phyloP scores from a whole-genome alignment of 2,888 invertebrate species.

The Drosophila borealis region DNA sequence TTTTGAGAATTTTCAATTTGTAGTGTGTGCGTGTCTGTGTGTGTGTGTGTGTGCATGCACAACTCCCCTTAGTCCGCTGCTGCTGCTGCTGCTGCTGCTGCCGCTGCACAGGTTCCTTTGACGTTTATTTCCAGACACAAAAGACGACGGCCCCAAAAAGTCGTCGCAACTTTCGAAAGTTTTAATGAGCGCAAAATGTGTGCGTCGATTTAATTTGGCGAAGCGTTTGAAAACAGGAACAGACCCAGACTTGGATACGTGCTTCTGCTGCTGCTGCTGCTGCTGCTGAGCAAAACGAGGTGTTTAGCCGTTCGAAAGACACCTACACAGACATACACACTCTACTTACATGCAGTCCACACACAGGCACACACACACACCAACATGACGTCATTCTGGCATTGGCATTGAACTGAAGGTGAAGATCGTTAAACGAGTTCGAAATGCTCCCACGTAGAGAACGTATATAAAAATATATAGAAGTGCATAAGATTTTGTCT shows the following conservation, averaged over 20 bases:
- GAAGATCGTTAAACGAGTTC: conserved; percentile 43
- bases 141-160: conserved; percentile 38
- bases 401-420: conserved; percentile 66
- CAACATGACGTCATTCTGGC: conserved; percentile 50
- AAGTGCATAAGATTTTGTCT: neutral
- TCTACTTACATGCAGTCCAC: conserved; percentile 21
- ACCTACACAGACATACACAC: conserved; percentile 48
- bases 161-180: conserved; percentile 69
- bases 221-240: conserved; percentile 64
- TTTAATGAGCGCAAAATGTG: conserved; percentile 69
- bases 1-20: conserved; percentile 52
- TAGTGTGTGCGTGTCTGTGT: conserved; percentile 8
- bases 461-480: conserved; percentile 5
- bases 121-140: conserved; percentile 73
- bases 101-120: conserved; percentile 52
- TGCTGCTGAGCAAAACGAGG: conserved; percentile 38
- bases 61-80: conserved; percentile 1
- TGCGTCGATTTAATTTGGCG: conserved; percentile 68
- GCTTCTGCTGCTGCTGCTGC: too few species aligned
- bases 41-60: conserved; percentile 15
- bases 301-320: conserved; percentile 59
- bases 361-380: conserved; percentile 22
- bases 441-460: conserved; percentile 48
- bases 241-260: conserved; percentile 15
- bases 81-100: conserved; percentile 20